Conservation (phyloP, 2,113 vertebrate genomes). For the Oceanodroma tethys region DNA sequence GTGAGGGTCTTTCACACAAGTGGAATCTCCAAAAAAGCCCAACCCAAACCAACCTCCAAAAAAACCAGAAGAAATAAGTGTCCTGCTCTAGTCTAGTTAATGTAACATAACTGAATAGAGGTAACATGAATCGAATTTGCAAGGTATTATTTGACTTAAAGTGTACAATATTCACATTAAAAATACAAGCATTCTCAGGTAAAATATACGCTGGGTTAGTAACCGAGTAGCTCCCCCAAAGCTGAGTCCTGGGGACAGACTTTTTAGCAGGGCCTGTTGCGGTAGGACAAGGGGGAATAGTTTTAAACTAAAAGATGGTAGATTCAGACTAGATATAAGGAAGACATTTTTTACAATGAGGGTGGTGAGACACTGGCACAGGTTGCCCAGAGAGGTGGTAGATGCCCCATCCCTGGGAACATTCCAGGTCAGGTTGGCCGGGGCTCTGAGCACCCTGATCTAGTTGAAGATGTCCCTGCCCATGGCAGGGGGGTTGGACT, state of each 20-base stretch:
- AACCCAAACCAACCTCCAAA: rapidly evolving
- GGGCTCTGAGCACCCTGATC: neutral
- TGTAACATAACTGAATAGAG: neutral
- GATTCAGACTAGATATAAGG: neutral
- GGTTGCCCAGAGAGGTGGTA: neutral
- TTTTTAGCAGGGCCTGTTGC: neutral
- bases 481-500: neutral
- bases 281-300: neutral
- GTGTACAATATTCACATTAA: neutral
- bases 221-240: neutral
- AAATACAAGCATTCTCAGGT: neutral
- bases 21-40: neutral
- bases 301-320: neutral
- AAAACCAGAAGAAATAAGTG: neutral
- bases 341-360: rapidly evolving
- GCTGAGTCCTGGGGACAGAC: neutral
- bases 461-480: too few species aligned
- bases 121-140: neutral
- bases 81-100: neutral
- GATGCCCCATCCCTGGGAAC: neutral
- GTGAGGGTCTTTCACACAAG: rapidly evolving
- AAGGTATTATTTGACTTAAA: neutral
- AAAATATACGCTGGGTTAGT: neutral
- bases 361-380: neutral
- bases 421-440: neutral